Evolutionary conservation across 1,140 invertebrate species (phyloP), one percentile per base, ranked within the genome.

Genomic region (Agrypnia vestita): DNA sequence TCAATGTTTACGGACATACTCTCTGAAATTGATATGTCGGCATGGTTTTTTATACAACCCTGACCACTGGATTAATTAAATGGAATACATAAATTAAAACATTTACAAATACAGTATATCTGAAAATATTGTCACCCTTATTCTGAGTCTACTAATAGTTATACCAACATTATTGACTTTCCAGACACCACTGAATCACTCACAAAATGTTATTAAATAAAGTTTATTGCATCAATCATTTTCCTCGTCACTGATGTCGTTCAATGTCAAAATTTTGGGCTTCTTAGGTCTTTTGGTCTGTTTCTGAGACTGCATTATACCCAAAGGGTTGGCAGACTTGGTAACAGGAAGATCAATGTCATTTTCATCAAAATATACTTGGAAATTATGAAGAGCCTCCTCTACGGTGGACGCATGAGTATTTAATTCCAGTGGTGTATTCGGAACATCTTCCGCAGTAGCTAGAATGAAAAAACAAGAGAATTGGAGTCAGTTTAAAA

Each of bases 331-430:
- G 15, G 13, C 43, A n/a, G 46, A 17, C 46, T 47, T 71, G 0
- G 15, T 15, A 11, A 71, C n/a, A n/a, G 72, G 43, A 35, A 51
- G 76, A 17, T 55, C 61, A 1, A 25, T n/a, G 17, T 76, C 61
- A 62, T 76, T 61, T 25, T 76, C 53, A 7, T 78, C 55, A 35
- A 67, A 53, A 47, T 67, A 64, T 15, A 44, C 49, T 10, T 71
- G 25, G 55, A 79, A 79, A 13, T 79, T 79, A 8, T 72, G 51
- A 0, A 71, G n/a, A 15, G 64, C 67, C 15, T 79, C 77, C 13
- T 71, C 61, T 13, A 79, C 35, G 3, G 64, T 71, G 0, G 47
- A 35, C 4, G 67, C 64, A 7, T 72, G 46, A 3, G 51, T 56
- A 3, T 25, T 72, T 11, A 43, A 21, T 61, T 56, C 17, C 44